Base-by-base conservation (phyloP, 2,888 invertebrate genomes). In the Polyommatus icarus region DNA sequence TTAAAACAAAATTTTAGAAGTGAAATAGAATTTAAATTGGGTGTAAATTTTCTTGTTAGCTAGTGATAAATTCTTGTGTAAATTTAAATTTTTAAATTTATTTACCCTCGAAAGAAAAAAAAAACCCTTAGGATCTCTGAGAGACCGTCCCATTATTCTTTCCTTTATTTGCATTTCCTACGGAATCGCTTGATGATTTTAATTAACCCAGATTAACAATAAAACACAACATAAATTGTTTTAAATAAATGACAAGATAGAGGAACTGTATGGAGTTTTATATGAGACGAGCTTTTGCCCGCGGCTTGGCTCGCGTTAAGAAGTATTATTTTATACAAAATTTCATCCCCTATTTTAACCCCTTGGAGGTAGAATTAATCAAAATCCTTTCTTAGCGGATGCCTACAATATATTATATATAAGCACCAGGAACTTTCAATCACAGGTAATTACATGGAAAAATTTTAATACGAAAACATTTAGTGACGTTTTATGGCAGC, bases 401-500 rank as follows among this genome's bases (percentile, higher is more conserved):
- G n/a, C n/a, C n/a, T n/a, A n/a, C n/a, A n/a, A n/a, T n/a, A n/a
- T n/a, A n/a, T n/a, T n/a, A n/a, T n/a, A n/a, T n/a, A 54, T 54
- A 24, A 24, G 24, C 1, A 18, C 54, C 18, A 18, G 18, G 1
- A 54, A 54, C 54, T 18, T 54, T 54, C 15, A 1, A 12, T 54
- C 18, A 54, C 18, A 5, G 54, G 54, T 50, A 61, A 61, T 24
- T n/a, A 7, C 6, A n/a, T 8, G 24, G 24, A 1, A 12, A 12
- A 24, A 12, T 15, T 67, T 67, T 67, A 29, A 32, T 67, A 67
- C 6, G 61, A 29, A 67, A 32, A 32, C 32, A 67, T 73, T 46
- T 24, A 24, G 20, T 24, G 20, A 6, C 54, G 54, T 75, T 54
- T 50, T 15, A 4, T 54, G 88, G 76, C 59, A 72, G 71, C 46